Percentiles rank a stretch among this genome's conserved stretches.
These are phyloP conservation scores for Babylonia areolata DNA, from an alignment of 1,140 invertebrate species.

Conservation along the genomic window DNA sequence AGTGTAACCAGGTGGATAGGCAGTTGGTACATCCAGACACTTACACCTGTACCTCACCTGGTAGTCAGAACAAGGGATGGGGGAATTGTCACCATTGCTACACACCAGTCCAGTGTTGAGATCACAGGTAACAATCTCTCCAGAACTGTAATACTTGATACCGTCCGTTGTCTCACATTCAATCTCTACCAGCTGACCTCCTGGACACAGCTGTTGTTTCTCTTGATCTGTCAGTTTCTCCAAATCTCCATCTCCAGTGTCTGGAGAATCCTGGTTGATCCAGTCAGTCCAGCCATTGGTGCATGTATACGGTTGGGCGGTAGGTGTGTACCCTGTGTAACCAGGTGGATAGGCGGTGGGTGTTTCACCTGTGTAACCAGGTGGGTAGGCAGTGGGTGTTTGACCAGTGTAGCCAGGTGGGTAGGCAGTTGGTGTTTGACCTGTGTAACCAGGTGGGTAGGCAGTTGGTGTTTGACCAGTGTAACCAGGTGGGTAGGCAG, in stretches of 20 bases:
- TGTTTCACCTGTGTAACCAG: too few species aligned
- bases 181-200: slow-evolving; percentile 37
- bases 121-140: slow-evolving; percentile 31
- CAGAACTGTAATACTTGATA: slow-evolving; percentile 17
- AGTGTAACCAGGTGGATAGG: slow-evolving; percentile 1
- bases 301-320: slow-evolving; percentile 43
- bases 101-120: slow-evolving; percentile 39
- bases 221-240: slow-evolving; percentile 49
- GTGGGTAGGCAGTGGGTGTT: too few species aligned
- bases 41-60: slow-evolving; percentile 70
- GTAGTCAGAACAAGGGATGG: slow-evolving; percentile 64
- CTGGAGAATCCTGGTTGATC: slow-evolving; percentile 64
- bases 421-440: too few species aligned
- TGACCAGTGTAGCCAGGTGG: too few species aligned
- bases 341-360: too few species aligned
- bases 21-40: slow-evolving; percentile 52
- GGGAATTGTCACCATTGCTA: slow-evolving; percentile 40
- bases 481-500: too few species aligned
- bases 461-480: too few species aligned
- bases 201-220: slow-evolving; percentile 26
- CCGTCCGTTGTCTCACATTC: slow-evolving; percentile 51
- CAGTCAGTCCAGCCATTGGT: slow-evolving; percentile 54
- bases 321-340: too few species aligned
- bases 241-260: slow-evolving; percentile 54
- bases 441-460: too few species aligned